Evolutionary conservation across 1,140 invertebrate species (phyloP).

Genomic region (roundworm (Caenorhabditis elegans)): DNA sequence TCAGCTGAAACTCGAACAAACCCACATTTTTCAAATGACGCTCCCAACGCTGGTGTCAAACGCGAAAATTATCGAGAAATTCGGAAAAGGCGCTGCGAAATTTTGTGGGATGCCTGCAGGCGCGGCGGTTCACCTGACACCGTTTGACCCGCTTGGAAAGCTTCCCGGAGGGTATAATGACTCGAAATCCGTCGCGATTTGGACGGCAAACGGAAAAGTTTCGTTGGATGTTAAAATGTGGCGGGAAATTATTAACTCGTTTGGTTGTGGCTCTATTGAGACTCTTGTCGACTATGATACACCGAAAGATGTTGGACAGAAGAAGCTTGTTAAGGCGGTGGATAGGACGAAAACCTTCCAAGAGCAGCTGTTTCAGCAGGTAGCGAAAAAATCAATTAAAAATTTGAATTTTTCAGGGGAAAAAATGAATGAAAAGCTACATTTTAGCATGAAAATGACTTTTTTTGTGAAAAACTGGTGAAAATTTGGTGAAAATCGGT

Average conservation of each 20-base stretch:
- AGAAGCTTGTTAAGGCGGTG: slow-evolving; percentile 42
- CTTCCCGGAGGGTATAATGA: slow-evolving; percentile 39
- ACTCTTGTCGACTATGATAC: slow-evolving; percentile 46
- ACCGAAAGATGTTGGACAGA: slow-evolving; percentile 34
- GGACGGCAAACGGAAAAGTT: slow-evolving; percentile 39
- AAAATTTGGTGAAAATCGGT: too few relatives aligned
- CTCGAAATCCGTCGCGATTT: slow-evolving; percentile 43
- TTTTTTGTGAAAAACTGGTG: too few relatives aligned
- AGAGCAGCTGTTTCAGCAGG: slow-evolving; percentile 31
- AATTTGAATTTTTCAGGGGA: not conserved
- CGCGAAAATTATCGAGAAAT: slow-evolving; percentile 36
- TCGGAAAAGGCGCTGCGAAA: slow-evolving; percentile 29
- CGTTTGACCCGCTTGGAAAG: slow-evolving; percentile 2
- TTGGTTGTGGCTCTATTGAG: slow-evolving; percentile 38
- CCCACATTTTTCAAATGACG: slow-evolving; percentile 44
- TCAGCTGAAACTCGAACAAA: slow-evolving; percentile 33
- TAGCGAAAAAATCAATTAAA: not conserved
- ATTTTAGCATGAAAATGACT: too few relatives aligned
- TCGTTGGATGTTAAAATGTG: slow-evolving; percentile 31
- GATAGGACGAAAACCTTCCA: slow-evolving; percentile 38
- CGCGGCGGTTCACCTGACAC: not conserved
- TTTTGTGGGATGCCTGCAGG: slow-evolving; percentile 44
- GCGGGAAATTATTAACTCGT: slow-evolving; percentile 11
- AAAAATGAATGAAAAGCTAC: not conserved
- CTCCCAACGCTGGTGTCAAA: slow-evolving; percentile 34